phyloP scores from a whole-genome alignment of 35 echinoderm and acorn worm genomes.

The Amphiura filiformis region DNA sequence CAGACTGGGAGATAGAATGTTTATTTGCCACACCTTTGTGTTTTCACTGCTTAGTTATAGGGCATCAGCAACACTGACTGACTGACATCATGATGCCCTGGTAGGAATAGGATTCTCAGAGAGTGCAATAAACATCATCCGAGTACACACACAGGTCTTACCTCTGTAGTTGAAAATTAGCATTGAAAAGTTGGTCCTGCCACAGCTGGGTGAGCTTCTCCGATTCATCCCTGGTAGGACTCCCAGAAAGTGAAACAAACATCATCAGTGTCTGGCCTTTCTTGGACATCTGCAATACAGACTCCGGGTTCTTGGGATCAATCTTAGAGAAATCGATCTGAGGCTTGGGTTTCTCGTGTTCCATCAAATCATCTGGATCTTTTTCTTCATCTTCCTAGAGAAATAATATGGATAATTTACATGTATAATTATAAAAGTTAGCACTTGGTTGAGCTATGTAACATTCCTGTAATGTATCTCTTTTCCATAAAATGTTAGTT shows the following conservation, averaged over 20 bases:
- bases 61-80: too few species aligned
- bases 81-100: too few species aligned
- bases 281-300: constrained; percentile 80
- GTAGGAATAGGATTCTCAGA: too few species aligned
- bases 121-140: too few species aligned
- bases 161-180: constrained; percentile 85
- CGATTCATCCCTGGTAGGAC: constrained; percentile 74
- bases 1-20: too few species aligned
- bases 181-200: constrained; percentile 89
- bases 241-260: constrained; percentile 81
- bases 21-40: too few species aligned
- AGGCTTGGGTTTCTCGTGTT: constrained; percentile 63
- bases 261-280: constrained; percentile 89
- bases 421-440: too few species aligned
- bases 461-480: too few species aligned
- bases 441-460: too few species aligned
- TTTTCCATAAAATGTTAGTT: too few species aligned
- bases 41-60: too few species aligned
- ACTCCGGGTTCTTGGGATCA: constrained; percentile 62
- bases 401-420: too few species aligned
- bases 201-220: constrained; percentile 75
- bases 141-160: constrained; percentile 7
- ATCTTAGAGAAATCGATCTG: constrained; percentile 83
- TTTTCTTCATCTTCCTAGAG: constrained; percentile 74
- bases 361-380: constrained; percentile 86